A percentile compares a stretch with the other conserved stretches of the same genome.
These are phyloP conservation scores for Notoglanidium macrostoma DNA, from an alignment of 2,797 vertebrate species.

Conservation along the genomic window DNA sequence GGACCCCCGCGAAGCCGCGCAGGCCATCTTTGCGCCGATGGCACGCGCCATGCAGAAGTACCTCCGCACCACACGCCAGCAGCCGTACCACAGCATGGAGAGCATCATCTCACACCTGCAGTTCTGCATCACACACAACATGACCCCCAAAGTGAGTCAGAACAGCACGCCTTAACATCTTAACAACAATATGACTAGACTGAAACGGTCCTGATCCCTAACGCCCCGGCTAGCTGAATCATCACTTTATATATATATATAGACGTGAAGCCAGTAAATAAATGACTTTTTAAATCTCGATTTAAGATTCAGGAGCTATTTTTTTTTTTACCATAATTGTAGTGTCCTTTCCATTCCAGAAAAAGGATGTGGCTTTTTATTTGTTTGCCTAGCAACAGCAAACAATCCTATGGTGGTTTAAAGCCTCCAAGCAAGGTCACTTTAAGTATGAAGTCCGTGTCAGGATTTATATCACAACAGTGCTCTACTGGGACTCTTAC, in stretches of 20 bases:
- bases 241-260: background rate
- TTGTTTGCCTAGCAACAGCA: background rate
- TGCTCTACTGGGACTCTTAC: background rate
- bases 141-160: slow-evolving; percentile 88
- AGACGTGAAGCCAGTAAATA: background rate
- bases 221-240: background rate
- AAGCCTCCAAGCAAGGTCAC: background rate
- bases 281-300: background rate
- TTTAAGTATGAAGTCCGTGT: background rate
- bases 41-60: slow-evolving; percentile 97
- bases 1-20: slow-evolving; percentile 93
- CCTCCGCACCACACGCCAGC: slow-evolving; percentile 92
- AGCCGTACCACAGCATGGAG: slow-evolving; percentile 98
- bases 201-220: background rate
- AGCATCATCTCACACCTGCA: slow-evolving; percentile 96
- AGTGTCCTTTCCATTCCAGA: background rate
- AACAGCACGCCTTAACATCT: background rate
- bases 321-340: background rate
- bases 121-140: slow-evolving; percentile 96
- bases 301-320: background rate
- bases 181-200: too few relatives aligned
- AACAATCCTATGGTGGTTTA: background rate
- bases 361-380: background rate
- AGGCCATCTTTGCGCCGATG: slow-evolving; percentile 98
- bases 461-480: background rate